phyloP scores from a whole-genome alignment of 2,113 vertebrate genomes.

The Ophiodon elongatus region DNA sequence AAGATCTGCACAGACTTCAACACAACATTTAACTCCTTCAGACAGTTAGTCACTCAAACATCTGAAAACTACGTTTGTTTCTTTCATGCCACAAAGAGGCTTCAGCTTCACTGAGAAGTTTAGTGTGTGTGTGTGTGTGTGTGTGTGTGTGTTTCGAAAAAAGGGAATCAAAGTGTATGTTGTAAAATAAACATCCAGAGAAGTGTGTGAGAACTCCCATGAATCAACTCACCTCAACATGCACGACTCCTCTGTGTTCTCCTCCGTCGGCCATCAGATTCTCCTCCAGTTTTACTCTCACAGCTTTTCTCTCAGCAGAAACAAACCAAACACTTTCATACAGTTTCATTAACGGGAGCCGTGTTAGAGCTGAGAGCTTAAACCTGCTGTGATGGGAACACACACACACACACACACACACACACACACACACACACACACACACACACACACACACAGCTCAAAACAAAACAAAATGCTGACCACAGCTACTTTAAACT shows the following conservation, averaged over 20 bases:
- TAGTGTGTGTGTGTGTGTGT: background rate
- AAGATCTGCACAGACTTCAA: too few species aligned
- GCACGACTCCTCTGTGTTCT: background rate
- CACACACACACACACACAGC: slow-evolving; percentile 4
- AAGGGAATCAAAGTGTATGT: background rate
- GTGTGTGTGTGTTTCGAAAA: too few species aligned
- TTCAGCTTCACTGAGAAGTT: background rate
- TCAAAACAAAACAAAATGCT: slow-evolving; percentile 52
- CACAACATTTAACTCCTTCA: too few species aligned
- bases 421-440: slow-evolving; percentile 8
- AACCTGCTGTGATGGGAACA: slow-evolving; percentile 2
- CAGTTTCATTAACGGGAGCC: background rate
- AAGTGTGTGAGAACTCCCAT: background rate
- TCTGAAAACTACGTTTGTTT: background rate
- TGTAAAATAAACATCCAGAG: background rate
- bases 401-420: slow-evolving; percentile 9
- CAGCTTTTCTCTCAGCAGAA: too few species aligned
- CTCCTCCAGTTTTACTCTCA: background rate
- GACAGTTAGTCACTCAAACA: too few species aligned
- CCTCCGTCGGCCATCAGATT: slow-evolving; percentile 43
- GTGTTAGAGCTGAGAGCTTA: background rate
- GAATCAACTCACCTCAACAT: slow-evolving; percentile 23
- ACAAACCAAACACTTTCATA: background rate
- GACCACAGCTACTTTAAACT: slow-evolving; percentile 37
- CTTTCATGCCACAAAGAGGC: background rate